phyloP scores from a whole-genome alignment of 2,797 vertebrate genomes.

The Sus cebifrons region DNA sequence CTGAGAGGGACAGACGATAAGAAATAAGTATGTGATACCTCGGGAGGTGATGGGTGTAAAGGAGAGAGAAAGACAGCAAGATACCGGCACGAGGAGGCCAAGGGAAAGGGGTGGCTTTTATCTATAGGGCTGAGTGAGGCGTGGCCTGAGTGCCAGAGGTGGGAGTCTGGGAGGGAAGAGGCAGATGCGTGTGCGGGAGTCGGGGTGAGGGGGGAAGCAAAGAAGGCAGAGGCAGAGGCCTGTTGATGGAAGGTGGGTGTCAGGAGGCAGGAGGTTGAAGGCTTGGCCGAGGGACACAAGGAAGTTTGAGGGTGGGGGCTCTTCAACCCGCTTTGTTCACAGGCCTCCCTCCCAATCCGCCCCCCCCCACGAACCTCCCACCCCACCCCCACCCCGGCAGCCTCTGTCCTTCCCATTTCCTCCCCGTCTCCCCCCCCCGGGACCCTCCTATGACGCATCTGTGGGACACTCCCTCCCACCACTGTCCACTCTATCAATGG shows the following conservation, averaged over 20 bases:
- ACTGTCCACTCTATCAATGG: slow-evolving; percentile 51
- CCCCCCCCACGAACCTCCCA: not conserved
- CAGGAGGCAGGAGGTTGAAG: not conserved
- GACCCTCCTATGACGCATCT: not conserved
- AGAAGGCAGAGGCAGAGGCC: no score
- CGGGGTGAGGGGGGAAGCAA: not conserved
- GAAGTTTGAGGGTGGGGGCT: not conserved
- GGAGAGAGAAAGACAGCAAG: no score
- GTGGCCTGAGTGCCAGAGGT: not conserved
- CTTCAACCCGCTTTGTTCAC: not conserved
- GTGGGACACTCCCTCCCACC: not conserved
- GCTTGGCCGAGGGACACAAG: not conserved
- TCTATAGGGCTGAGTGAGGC: not conserved
- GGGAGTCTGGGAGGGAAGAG: no score
- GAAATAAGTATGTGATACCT: no score
- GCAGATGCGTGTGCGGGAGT: not conserved
- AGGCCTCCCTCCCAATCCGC: not conserved
- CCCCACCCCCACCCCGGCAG: no score
- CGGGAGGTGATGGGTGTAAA: no score
- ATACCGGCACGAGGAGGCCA: no score
- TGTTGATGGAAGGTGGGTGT: not conserved
- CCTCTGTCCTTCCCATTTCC: slow-evolving; percentile 6
- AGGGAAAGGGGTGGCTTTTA: no score
- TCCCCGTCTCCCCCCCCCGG: not conserved
- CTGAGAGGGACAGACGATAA: no score